Percentiles rank a stretch among this genome's conserved stretches.
These are phyloP conservation scores for Atta texana DNA, from an alignment of 1,140 invertebrate species.

Conservation along the genomic window DNA sequence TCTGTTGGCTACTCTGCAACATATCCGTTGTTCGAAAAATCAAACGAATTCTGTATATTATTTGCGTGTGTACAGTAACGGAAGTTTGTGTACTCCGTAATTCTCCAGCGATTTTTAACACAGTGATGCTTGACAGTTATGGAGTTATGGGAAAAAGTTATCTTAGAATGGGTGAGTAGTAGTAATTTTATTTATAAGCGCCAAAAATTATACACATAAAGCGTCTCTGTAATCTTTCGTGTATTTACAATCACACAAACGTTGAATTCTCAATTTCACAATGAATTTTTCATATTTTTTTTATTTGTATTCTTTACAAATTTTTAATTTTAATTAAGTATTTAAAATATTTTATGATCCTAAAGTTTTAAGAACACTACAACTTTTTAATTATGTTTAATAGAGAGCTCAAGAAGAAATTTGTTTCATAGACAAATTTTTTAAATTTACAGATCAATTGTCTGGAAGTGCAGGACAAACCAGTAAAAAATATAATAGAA, in stretches of 20 bases:
- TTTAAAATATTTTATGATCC: neutral
- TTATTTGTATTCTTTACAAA: neutral
- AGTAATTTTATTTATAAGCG: neutral
- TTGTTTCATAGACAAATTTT: neutral
- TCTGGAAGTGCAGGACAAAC: conserved; percentile 40
- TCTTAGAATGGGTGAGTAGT: conserved; percentile 73
- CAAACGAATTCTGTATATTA: conserved; percentile 63
- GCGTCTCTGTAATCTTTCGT: neutral
- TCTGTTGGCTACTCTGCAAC: neutral
- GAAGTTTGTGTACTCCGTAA: neutral
- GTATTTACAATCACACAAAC: neutral
- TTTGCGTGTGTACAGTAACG: conserved; percentile 5
- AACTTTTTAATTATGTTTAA: neutral
- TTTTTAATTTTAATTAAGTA: neutral
- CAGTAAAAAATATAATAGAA: conserved; percentile 66
- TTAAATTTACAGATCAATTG: conserved; percentile 69
- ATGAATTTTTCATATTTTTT: neutral
- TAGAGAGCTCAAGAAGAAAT: no score
- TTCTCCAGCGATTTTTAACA: neutral
- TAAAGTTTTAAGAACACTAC: neutral
- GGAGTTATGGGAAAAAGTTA: conserved; percentile 64
- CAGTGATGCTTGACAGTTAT: conserved; percentile 29
- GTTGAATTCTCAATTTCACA: neutral
- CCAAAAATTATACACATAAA: neutral
- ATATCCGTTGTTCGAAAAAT: conserved; percentile 67